Base-by-base conservation (phyloP, 2,888 invertebrate species). In the Amblyteles armatorius region DNA sequence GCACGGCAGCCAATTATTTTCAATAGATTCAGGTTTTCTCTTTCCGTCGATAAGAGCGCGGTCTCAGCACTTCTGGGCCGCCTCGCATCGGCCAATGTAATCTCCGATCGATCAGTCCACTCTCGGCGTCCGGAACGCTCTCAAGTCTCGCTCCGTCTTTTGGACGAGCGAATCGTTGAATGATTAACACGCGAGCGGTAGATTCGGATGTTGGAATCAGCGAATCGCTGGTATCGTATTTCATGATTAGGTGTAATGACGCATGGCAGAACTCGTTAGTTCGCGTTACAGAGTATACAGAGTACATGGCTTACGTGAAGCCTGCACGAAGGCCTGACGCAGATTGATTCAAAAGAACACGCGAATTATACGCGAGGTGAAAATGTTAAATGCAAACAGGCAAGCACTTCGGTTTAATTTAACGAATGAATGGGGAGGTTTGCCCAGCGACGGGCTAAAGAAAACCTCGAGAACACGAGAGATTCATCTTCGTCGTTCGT, bases 401-500 rank as follows among this genome's bases (percentile, higher is more conserved):
- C 7, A 7, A n/a, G 33, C 33, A 63, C 33, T 33, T 3, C 3
- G 6, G 16, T 33, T 60, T 29, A 33, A 60, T 60, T 33, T 1
- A 33, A 26, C 29, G 16, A 60, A 63, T 13, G 13, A 4, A 63
- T 33, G n/a, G 9, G 19, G 19, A 19, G 19, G 19, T 52, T 19
- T 52, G 19, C 19, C 13, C 16, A 3, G 52, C n/a, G 2, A 2
- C 19, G 52, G 52, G 33, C 6, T 1, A 9, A 22, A 22, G 26
- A 26, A 63, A 29, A 63, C 29, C 60, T 63, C 60, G 7, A 7
- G 60, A 33, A 33, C 29, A 63, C n/a, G 60, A 44, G 44, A 44
- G 13, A 63, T 63, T 16, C 60, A 29, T 63, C 60, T 63, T n/a
- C 60, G 60, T 63, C 33, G 29, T 33, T 16, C 16, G 16, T 40